Conservation (phyloP, 2,888 invertebrate genomes). For the Ametastegia equiseti region DNA sequence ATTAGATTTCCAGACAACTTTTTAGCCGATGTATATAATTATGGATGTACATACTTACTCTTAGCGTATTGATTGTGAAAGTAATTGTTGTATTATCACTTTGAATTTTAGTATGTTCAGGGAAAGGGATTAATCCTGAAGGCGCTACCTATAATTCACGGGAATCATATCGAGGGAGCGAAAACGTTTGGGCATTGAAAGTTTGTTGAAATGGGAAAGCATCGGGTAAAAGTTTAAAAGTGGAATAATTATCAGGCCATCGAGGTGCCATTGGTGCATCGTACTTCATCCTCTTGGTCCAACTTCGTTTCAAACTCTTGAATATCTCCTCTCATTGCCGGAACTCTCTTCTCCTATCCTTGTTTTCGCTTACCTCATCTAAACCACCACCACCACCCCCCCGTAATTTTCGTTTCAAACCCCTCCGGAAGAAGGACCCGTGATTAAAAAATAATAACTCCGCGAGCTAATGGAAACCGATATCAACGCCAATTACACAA, state of each 20-base stretch:
- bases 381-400: too few species aligned
- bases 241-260: slow-evolving; percentile 47
- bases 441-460: slow-evolving; percentile 48
- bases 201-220: slow-evolving; percentile 9
- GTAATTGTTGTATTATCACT: not conserved
- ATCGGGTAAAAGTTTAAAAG: slow-evolving; percentile 28
- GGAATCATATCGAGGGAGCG: not conserved
- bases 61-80: not conserved
- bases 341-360: not conserved
- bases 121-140: not conserved
- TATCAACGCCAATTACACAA: slow-evolving; percentile 46
- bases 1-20: not conserved
- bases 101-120: not conserved
- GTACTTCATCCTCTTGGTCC: slow-evolving; percentile 20
- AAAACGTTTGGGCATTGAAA: slow-evolving; percentile 11
- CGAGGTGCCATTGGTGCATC: slow-evolving; percentile 41
- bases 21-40: not conserved
- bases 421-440: slow-evolving; percentile 13
- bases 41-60: not conserved
- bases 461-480: slow-evolving; percentile 45
- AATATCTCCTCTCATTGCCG: slow-evolving; percentile 10
- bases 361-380: slow-evolving; percentile 1
- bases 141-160: not conserved
- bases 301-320: slow-evolving; percentile 17
- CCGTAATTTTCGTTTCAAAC: not conserved